Conservation (phyloP, 1,140 invertebrate species). For the Nymphalis io region DNA sequence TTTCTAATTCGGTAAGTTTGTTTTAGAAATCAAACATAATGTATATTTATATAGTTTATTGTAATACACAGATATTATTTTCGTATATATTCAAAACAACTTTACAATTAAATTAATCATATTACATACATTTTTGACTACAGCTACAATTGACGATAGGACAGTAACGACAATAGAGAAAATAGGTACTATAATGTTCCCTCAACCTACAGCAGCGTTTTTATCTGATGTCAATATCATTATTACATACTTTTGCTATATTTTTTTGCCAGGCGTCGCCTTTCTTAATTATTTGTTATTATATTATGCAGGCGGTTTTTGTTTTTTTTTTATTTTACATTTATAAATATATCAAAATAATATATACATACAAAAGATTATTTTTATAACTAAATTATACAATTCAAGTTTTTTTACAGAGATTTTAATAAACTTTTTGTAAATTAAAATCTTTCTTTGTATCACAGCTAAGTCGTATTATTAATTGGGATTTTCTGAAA, state of each 20-base stretch:
- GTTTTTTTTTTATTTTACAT: not conserved
- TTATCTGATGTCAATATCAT: not conserved
- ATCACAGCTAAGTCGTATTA: conserved; percentile 9
- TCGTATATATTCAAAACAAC: not conserved
- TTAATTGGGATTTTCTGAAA: not conserved
- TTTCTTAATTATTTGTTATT: not conserved
- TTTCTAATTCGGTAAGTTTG: not conserved
- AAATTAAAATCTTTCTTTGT: conserved; percentile 18
- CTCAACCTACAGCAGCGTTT: not conserved
- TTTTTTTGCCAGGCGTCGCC: not conserved
- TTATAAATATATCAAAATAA: not conserved
- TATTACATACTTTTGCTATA: not conserved
- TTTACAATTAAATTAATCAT: conserved; percentile 15
- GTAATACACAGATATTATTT: not conserved
- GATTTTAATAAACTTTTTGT: conserved; percentile 11
- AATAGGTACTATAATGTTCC: not conserved
- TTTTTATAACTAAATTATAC: conserved; percentile 4
- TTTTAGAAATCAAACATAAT: not conserved
- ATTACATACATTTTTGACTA: conserved; percentile 8
- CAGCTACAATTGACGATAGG: conserved; percentile 14
- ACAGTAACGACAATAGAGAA: not conserved
- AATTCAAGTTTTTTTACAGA: not conserved
- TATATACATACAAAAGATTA: not conserved
- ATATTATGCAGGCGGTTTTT: not conserved
- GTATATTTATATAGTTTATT: conserved; percentile 20